phyloP scores from a whole-genome alignment of 1,140 invertebrate species.

The Drosophila orena region DNA sequence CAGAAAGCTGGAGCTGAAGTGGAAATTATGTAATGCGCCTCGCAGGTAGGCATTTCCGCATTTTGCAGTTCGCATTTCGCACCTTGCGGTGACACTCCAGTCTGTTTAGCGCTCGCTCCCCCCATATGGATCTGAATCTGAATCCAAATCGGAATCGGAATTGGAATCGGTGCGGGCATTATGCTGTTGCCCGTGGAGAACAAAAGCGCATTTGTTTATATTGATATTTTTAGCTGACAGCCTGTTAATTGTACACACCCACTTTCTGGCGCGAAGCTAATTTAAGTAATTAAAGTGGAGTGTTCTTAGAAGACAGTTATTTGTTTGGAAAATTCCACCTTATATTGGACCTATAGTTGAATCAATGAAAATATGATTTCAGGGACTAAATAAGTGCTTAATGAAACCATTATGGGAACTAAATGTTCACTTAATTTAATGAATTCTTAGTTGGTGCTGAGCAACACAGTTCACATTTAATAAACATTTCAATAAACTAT shows the following conservation, averaged over 20 bases:
- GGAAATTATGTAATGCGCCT: slow-evolving; percentile 70
- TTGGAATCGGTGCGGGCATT: slow-evolving; percentile 35
- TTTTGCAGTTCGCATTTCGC: slow-evolving; percentile 51
- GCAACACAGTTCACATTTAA: too few species aligned
- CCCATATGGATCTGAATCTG: slow-evolving; percentile 32
- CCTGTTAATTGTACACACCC: slow-evolving; percentile 42
- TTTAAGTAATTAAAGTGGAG: slow-evolving; percentile 15
- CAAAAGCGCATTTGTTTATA: slow-evolving; percentile 70
- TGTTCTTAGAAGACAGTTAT: slow-evolving; percentile 2
- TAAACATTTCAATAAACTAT: too few species aligned
- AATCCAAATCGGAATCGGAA: slow-evolving; percentile 21
- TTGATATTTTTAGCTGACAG: slow-evolving; percentile 68
- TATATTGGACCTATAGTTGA: too few species aligned
- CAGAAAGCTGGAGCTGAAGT: slow-evolving; percentile 42
- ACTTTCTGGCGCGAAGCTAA: slow-evolving; percentile 26
- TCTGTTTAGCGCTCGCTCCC: slow-evolving; percentile 47
- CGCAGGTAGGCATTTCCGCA: slow-evolving; percentile 63
- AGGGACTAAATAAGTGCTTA: too few species aligned
- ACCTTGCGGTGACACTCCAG: slow-evolving; percentile 46
- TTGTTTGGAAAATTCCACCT: too few species aligned
- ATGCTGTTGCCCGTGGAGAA: slow-evolving; percentile 61
- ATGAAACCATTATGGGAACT: too few species aligned
- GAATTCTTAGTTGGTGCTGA: too few species aligned
- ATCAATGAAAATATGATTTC: too few species aligned
- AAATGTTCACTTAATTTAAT: too few species aligned